These are phyloP conservation scores for Hucho hucho DNA, from an alignment of 2,113 vertebrate species.

Conservation along the genomic window DNA sequence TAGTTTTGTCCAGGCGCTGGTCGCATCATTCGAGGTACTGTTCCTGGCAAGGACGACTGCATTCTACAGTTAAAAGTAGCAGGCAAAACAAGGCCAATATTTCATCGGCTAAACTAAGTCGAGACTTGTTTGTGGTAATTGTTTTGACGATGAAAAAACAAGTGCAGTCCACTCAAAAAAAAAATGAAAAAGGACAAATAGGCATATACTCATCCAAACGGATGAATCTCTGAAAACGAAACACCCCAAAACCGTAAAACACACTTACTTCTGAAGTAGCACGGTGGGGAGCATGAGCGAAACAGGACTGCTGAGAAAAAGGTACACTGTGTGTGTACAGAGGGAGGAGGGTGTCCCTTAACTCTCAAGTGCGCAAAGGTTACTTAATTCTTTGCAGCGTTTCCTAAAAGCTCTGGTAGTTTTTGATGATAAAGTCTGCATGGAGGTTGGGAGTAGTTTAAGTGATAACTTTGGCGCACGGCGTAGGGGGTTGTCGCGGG, in stretches of 20 bases:
- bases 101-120: conserved; percentile 39
- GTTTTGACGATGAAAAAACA: conserved; percentile 17
- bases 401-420: conserved; percentile 56
- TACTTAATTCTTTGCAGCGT: conserved; percentile 53
- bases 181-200: conserved; percentile 19
- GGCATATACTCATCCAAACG: conserved; percentile 15
- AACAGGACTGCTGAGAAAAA: conserved; percentile 33
- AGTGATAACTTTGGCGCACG: conserved; percentile 65
- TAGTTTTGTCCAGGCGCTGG: conserved; percentile 91
- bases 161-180: conserved; percentile 21
- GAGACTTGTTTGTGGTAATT: conserved; percentile 35
- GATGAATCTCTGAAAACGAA: conserved; percentile 20
- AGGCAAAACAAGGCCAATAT: conserved; percentile 27
- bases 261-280: conserved; percentile 14
- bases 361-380: conserved; percentile 52
- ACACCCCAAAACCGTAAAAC: conserved; percentile 26
- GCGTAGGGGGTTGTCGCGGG: conserved; percentile 47
- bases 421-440: conserved; percentile 61
- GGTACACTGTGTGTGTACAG: conserved; percentile 31
- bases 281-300: conserved; percentile 23
- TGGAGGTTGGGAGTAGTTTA: conserved; percentile 71
- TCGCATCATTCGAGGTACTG: conserved; percentile 92
- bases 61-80: conserved; percentile 50
- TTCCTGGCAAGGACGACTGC: conserved; percentile 78
- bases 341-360: conserved; percentile 42